Evolutionary conservation across 2,797 vertebrate genomes (phyloP), one percentile per base, ranked within the genome.

Genomic region (Chrosomus eos): DNA sequence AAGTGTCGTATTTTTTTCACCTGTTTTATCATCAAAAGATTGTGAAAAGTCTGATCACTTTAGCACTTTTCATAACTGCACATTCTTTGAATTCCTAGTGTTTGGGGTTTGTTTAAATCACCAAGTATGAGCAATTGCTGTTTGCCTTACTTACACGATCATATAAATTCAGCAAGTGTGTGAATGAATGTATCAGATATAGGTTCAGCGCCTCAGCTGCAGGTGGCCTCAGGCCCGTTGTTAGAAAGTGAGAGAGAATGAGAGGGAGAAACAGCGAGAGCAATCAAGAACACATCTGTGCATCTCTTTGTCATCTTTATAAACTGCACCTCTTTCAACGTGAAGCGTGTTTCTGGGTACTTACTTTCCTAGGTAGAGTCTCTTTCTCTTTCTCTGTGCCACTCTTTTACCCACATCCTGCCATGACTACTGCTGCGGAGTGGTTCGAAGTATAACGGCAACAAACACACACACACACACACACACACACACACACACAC

Each of bases 331-430:
- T 92, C 66, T 93, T 88, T 86, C 86, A 64, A 58, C 77, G 71
- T 78, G 81, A 43, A 84, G 84, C 88, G 86, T 88, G 90, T 92
- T 94, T 94, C 85, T 90, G 72, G 51, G 93, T 91, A 91, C 91
- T 92, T 82, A 86, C 89, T 91, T 93, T 94, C 92, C 89, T 90
- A 55, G 68, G 85, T 90, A 91, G 92, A 91, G 88, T 92, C 89
- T 91, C 85, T 89, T 89, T 83, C 75, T 89, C 83, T 90, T 88
- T 87, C 79, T 75, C 36, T 80, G 31, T 70, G 66, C 62, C 58
- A 80, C 80, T 55, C 48, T 81, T 21, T 19, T 90, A 87, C 89
- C 95, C 94, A 95, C 95, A 95, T 96, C 95, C 95, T 95, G 93
- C 88, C 87, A 81, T 84, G 91, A 92, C 92, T 85, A 88, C 90